Conservation (phyloP, 2,797 vertebrate species). For the Lepilemur ruficaudatus region DNA sequence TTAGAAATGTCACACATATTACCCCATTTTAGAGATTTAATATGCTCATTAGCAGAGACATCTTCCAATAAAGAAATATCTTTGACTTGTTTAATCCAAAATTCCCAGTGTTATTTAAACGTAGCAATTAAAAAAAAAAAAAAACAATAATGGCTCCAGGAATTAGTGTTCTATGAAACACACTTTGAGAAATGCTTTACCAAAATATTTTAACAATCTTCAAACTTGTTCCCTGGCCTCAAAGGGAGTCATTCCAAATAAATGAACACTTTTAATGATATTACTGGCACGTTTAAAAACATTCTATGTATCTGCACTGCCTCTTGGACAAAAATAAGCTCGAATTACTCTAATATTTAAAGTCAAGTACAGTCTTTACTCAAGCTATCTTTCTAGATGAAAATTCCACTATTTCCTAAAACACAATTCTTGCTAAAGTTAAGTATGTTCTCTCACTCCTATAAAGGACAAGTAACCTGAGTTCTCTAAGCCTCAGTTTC, state of each 20-base stretch:
- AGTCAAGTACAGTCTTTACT: not conserved
- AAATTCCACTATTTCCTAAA: not conserved
- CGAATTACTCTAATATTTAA: not conserved
- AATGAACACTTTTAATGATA: not conserved
- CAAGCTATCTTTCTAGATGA: not conserved
- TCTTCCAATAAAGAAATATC: not conserved
- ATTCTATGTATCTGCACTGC: not conserved
- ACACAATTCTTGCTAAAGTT: not conserved
- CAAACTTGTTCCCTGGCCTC: not conserved
- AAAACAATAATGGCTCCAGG: not conserved
- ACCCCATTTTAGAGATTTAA: not conserved
- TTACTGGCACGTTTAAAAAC: not conserved
- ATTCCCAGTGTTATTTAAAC: not conserved
- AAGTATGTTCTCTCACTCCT: not conserved
- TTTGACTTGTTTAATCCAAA: not conserved
- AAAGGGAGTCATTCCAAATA: not conserved
- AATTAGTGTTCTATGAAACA: not conserved
- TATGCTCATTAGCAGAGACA: not conserved
- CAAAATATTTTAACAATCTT: conserved; percentile 4
- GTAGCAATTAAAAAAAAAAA: not conserved
- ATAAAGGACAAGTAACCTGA: not conserved
- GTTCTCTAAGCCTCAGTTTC: not conserved
- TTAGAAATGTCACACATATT: not conserved
- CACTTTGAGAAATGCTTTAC: conserved; percentile 18
- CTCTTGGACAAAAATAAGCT: not conserved